Evolutionary conservation across 2,888 invertebrate species (phyloP).

Genomic region (Cerastis leucographa): DNA sequence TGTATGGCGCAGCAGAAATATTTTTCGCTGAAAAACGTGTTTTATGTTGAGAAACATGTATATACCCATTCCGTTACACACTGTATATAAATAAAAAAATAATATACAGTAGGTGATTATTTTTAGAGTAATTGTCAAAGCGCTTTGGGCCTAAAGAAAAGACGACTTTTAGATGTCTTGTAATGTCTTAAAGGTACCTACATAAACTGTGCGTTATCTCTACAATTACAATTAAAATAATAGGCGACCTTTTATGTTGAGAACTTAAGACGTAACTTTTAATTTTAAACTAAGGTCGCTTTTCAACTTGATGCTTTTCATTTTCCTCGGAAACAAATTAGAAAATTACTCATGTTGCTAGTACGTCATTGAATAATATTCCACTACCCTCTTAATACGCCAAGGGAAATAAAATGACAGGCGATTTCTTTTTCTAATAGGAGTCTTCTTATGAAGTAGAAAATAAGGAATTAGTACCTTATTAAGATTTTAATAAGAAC

Average conservation of each 20-base stretch:
- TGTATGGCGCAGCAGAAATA: too few relatives aligned
- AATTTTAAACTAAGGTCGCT: conserved; percentile 1
- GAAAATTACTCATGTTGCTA: neutral
- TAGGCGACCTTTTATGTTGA: neutral
- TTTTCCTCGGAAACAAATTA: neutral
- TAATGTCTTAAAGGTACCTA: neutral
- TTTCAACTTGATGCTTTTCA: neutral
- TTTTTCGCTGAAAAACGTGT: too few relatives aligned
- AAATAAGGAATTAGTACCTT: conserved; percentile 25
- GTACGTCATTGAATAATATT: neutral
- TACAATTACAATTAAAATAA: neutral
- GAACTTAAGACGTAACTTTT: neutral
- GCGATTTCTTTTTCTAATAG: neutral
- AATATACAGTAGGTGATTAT: neutral
- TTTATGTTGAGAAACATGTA: too few relatives aligned
- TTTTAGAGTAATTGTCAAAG: conserved; percentile 2
- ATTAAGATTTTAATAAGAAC: conserved; percentile 20
- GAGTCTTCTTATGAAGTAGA: neutral
- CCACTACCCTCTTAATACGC: neutral
- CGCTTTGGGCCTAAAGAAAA: neutral
- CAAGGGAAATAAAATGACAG: conserved; percentile 1
- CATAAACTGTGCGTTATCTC: neutral
- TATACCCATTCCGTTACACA: too few relatives aligned
- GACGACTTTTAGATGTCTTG: neutral
- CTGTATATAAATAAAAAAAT: too few relatives aligned